Evolutionary conservation across 2,113 vertebrate genomes (phyloP), one percentile per base, ranked within the genome.

Genomic region (Aviceda subcristata): DNA sequence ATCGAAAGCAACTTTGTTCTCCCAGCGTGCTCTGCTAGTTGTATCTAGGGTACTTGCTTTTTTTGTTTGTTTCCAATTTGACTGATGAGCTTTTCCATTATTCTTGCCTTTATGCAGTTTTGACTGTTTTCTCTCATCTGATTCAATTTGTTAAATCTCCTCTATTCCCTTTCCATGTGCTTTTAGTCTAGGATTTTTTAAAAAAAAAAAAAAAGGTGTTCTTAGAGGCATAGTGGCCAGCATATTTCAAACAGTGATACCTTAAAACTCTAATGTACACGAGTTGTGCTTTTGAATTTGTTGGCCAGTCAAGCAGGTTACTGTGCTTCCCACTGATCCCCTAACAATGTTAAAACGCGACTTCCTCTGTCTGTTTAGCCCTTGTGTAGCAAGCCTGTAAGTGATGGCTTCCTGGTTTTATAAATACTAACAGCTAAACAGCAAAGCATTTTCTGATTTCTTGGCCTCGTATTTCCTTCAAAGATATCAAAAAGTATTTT

Each of bases 371-470:
- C 97, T 91, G n/a, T 84, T 81, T 91, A 94, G 91, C 77, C 83
- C 45, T 63, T 48, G 76, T 24, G 51, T 68, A 81, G 85, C 88
- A 87, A 94, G 86, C 8, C 43, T 3, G 0, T 94, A 96, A 97
- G 80, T 92, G 80, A 96, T 95, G 81, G 76, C 73, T 97, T 97
- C 97, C 97, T 94, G 88, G 75, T 85, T 94, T 94, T 91, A 89
- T 94, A 94, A 97, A 94, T 91, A 89, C 76, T 60, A 53, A 75
- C 78, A 92, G 51, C 91, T 78, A 88, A 88, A 72, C 66, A 85
- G 92, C 45, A 94, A 92, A 87, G 48, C 62, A 27, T 94, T 94
- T 96, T 95, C 88, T 92, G 77, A 94, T 94, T 94, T 91, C 89
- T 92, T 92, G 86, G 89, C 80, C 66, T 94, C 63, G 2, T 69